Base-by-base conservation (phyloP, 2,888 invertebrate species). In the Drosophila bunnanda region DNA sequence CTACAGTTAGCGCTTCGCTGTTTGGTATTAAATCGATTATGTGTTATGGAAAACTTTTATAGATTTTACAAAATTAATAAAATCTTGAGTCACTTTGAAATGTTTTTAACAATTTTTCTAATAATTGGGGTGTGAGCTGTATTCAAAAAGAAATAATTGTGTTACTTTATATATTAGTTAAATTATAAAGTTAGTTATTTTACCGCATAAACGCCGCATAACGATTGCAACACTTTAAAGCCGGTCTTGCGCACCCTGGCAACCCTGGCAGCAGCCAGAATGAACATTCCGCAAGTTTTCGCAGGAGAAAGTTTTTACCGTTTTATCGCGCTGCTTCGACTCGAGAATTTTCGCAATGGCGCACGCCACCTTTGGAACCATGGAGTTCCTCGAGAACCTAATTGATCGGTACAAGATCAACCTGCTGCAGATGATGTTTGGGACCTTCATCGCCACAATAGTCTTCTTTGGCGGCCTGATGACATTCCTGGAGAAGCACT, bases 391-490 rank as follows among this genome's bases (percentile, higher is more conserved):
- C 0, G 62, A 64, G 7, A 59, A 15, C 9, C 55, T 85, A 0
- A 71, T 87, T 8, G 76, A 81, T 55, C 64, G 79, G 5, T 85
- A 91, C 57, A 79, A 90, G 50, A 76, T 92, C 8, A 90, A 91
- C 70, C 48, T 91, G 28, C 73, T 91, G 3, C 91, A 92, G 74
- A 64, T 85, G 17, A 79, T 91, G 4, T 92, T 92, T 56, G 71
- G 91, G 7, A 76, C 85, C 44, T 91, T 92, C 25, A 91, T 89
- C 3, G 36, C 89, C 1, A 76, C 84, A n/a, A 92, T 92, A 44
- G 93, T 94, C 1, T 89, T 95, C 55, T 88, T 94, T 46, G 95
- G 96, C 50, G 90, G 94, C 82, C 88, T 96, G 48, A 93, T 96
- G 30, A 95, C 94, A 90, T 93, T 93, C 67, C 93, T 94, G 68